Conservation (phyloP, 2,797 vertebrate species). For the Melanogrammus aeglefinus region DNA sequence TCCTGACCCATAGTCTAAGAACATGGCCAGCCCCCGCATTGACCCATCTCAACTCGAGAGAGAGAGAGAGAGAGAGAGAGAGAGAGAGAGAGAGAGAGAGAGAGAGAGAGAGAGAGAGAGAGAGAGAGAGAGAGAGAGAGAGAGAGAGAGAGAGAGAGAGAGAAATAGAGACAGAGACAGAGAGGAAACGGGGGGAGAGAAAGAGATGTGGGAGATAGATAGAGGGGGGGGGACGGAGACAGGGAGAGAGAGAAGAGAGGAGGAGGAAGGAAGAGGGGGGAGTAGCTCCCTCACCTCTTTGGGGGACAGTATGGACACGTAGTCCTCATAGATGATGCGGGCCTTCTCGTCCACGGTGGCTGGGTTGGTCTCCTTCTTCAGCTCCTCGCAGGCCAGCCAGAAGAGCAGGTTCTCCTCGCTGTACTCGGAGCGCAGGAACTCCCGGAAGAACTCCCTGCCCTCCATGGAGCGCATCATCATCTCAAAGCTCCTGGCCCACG, state of each 20-base stretch:
- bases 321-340: conserved; percentile 96
- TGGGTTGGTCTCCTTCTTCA: conserved; percentile 89
- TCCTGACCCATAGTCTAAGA: background rate
- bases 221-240: background rate
- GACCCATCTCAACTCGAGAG: no score
- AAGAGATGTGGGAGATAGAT: background rate
- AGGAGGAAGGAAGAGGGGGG: conserved; percentile 48
- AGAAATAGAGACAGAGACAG: background rate
- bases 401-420: conserved; percentile 99
- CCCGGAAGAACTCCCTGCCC: conserved; percentile 89
- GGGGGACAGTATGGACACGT: conserved; percentile 97
- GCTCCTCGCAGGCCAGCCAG: conserved; percentile 96
- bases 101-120: no score
- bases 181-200: background rate
- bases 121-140: no score
- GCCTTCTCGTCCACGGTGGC: conserved; percentile 88
- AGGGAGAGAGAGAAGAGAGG: background rate
- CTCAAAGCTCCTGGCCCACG: conserved; percentile 97
- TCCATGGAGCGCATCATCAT: conserved; percentile 93
- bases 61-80: no score
- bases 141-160: no score
- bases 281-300: conserved; percentile 79
- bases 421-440: conserved; percentile 96
- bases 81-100: no score
- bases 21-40: no score